Percentiles rank a stretch among this genome's conserved stretches.
phyloP scores from a whole-genome alignment of 2,888 invertebrate species.

The Hemithea aestivaria region DNA sequence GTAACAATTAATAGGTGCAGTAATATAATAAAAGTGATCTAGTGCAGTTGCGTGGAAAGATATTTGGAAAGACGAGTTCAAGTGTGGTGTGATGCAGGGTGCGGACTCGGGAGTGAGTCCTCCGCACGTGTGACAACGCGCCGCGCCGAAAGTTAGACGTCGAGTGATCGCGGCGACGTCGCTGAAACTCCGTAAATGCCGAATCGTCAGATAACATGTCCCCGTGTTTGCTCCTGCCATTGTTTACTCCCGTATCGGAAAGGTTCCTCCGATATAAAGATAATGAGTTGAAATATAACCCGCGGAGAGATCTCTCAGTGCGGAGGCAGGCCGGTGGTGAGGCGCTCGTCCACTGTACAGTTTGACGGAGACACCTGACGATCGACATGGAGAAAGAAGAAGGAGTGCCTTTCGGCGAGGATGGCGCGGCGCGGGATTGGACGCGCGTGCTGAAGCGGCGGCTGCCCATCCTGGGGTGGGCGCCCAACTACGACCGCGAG shows the following conservation, averaged over 20 bases:
- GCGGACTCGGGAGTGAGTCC: too few relatives aligned
- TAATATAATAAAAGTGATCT: too few relatives aligned
- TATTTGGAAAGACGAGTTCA: too few relatives aligned
- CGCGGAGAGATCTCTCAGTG: constrained; percentile 5
- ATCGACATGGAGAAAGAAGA: constrained; percentile 34
- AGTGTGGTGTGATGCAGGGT: too few relatives aligned
- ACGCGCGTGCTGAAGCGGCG: constrained; percentile 35
- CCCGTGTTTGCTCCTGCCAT: constrained; percentile 6
- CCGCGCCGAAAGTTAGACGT: neutral
- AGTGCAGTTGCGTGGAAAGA: too few relatives aligned
- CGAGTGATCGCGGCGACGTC: too few relatives aligned
- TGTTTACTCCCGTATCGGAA: constrained; percentile 15
- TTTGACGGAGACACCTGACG: constrained; percentile 16
- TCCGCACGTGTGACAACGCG: neutral
- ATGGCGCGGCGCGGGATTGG: constrained; percentile 28
- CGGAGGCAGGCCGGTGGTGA: constrained; percentile 2
- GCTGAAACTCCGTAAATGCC: too few relatives aligned
- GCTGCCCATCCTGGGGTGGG: constrained; percentile 82
- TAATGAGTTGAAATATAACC: constrained; percentile 31
- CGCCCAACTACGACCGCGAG: constrained; percentile 82
- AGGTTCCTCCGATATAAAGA: constrained; percentile 26
- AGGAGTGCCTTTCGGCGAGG: constrained; percentile 27
- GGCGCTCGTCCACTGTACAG: constrained; percentile 24
- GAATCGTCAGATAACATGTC: neutral
- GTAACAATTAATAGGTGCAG: too few relatives aligned